Evolutionary conservation across 2,797 vertebrate genomes (phyloP), one percentile per base, ranked within the genome.

Genomic region (Poecilia velifera): DNA sequence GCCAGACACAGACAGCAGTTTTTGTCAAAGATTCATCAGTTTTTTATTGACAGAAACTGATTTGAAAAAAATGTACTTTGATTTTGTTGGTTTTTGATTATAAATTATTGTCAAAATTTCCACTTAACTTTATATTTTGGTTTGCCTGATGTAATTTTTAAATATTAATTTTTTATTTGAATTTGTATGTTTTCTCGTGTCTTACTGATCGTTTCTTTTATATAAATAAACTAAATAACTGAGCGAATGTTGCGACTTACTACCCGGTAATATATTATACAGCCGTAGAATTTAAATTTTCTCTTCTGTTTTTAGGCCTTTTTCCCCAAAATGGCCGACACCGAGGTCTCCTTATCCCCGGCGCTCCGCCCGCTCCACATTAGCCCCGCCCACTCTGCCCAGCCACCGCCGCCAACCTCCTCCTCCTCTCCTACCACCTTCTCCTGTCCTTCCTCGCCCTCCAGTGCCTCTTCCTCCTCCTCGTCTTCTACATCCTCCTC

Each of bases 391-490:
- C 83, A 85, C 83, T 76, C 89, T 0, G 79, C 76, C 25, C 74
- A 76, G 0, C 76, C 31, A 31, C 31, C 92, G 3, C 83, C 82
- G 0, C 84, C 64, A 0, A 36, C 79, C 41, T 82, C 90, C 43
- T 78, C 88, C 66, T 87, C 90, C 28, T 91, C 91, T 28, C 89
- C 91, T 28, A 90, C 92, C 77, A 88, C 90, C 13, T 93, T 93
- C 80, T 92, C 93, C 36, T 92, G 93, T 77, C 91, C 93, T 18
- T 94, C 93, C 25, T 93, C 92, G 6, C 88, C 93, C 4, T 93
- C 94, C 62, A 92, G 90, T 1, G 88, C 90, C 74, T 93, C 93
- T 55, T 93, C 91, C 1, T 93, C 92, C 2, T 85, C 89, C 6
- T 92, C 89, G 18, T 91, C 90, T 0, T 89, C 91, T 1, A 89